Conservation (phyloP, 2,113 vertebrate genomes). For the Gambusia holbrooki region DNA sequence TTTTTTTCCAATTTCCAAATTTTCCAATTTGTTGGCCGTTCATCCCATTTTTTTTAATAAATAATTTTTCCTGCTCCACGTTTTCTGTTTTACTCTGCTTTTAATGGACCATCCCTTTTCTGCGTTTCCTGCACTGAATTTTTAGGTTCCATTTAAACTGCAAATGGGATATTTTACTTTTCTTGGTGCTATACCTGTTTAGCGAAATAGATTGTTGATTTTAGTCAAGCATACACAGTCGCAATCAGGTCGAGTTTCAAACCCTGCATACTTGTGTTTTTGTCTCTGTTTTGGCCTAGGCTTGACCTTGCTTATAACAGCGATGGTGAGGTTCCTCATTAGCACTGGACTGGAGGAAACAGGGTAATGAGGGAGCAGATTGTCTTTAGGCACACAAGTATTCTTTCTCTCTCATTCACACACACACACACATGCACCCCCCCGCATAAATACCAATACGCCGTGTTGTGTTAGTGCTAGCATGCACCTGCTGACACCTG, state of each 20-base stretch:
- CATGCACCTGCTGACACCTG: slow-evolving; percentile 74
- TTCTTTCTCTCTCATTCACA: no score
- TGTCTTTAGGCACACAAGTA: slow-evolving; percentile 67
- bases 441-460: slow-evolving; percentile 64
- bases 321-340: slow-evolving; percentile 80
- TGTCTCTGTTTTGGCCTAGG: slow-evolving; percentile 67
- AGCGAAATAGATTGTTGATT: slow-evolving; percentile 15
- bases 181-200: background rate
- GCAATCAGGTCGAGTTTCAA: slow-evolving; percentile 1
- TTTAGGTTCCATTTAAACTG: slow-evolving; percentile 16
- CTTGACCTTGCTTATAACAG: slow-evolving; percentile 80
- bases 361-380: slow-evolving; percentile 80
- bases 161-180: slow-evolving; percentile 17
- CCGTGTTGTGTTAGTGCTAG: slow-evolving; percentile 58
- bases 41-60: slow-evolving; percentile 12
- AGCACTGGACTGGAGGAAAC: slow-evolving; percentile 79
- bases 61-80: background rate
- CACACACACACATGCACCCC: slow-evolving; percentile 19
- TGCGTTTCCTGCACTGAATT: slow-evolving; percentile 6
- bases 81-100: slow-evolving; percentile 36
- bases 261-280: slow-evolving; percentile 33
- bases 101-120: slow-evolving; percentile 25
- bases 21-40: background rate
- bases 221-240: slow-evolving; percentile 13
- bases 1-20: background rate